A percentile compares a stretch with the other conserved stretches of the same genome.
These are phyloP conservation scores for Drosophila equinoxialis DNA, from an alignment of 1,140 invertebrate species.

Conservation along the genomic window DNA sequence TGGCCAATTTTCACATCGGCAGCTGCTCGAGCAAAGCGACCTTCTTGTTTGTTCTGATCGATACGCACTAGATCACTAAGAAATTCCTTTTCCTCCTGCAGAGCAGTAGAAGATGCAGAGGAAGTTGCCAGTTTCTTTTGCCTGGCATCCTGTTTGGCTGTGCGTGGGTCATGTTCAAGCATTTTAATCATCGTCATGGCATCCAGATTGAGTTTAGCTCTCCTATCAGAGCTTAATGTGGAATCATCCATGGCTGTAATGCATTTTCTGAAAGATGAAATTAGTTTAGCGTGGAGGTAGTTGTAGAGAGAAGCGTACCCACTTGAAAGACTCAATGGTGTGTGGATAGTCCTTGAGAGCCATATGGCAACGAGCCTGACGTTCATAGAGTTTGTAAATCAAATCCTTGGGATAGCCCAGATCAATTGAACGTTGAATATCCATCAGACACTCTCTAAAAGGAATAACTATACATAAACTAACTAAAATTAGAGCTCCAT, in stretches of 20 bases:
- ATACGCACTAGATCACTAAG: conserved; percentile 73
- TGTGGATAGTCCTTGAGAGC: conserved; percentile 88
- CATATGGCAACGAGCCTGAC: conserved; percentile 90
- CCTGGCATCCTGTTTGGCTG: conserved; percentile 57
- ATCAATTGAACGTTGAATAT: conserved; percentile 88
- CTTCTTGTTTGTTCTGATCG: conserved; percentile 80
- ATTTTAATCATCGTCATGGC: conserved; percentile 89
- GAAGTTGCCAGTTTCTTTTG: conserved; percentile 40
- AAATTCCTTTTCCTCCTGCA: conserved; percentile 61
- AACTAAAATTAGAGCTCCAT: not conserved
- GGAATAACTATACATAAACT: conserved; percentile 46
- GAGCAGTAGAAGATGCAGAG: conserved; percentile 58
- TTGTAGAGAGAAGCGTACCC: conserved; percentile 30
- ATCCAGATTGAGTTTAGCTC: conserved; percentile 87
- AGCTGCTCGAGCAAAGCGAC: conserved; percentile 87
- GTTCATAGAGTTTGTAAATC: conserved; percentile 90
- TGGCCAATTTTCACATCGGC: conserved; percentile 87
- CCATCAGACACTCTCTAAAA: conserved; percentile 86
- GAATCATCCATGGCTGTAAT: conserved; percentile 87
- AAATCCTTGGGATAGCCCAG: conserved; percentile 90
- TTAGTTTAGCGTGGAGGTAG: not conserved
- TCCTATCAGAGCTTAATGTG: conserved; percentile 87
- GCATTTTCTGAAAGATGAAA: conserved; percentile 83
- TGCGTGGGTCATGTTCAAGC: conserved; percentile 84
- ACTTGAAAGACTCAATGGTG: conserved; percentile 88